A percentile compares a stretch with the other conserved stretches of the same genome.
These are phyloP conservation scores for Ametastegia equiseti DNA, from an alignment of 2,888 invertebrate genomes.

Conservation along the genomic window DNA sequence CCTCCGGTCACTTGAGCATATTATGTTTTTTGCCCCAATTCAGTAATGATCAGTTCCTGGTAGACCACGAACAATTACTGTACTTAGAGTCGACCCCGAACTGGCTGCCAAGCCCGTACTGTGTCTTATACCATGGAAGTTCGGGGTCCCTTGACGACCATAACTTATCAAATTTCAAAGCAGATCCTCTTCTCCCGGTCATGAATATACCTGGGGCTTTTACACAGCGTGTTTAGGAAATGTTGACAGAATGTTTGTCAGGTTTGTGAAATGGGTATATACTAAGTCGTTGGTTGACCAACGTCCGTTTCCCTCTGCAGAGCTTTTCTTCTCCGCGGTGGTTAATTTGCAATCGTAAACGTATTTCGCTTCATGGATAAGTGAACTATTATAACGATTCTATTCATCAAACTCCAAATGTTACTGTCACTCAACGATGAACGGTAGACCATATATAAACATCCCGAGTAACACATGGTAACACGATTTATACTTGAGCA, in stretches of 20 bases:
- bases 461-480: conserved; percentile 1
- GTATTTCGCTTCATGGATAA: background rate
- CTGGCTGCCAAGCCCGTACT: background rate
- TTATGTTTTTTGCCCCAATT: background rate
- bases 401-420: background rate
- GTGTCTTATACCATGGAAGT: background rate
- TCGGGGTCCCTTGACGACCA: conserved; percentile 20
- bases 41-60: background rate
- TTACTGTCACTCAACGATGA: background rate
- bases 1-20: background rate
- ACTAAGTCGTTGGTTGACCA: background rate
- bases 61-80: conserved; percentile 14
- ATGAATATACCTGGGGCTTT: background rate
- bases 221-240: background rate
- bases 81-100: conserved; percentile 7
- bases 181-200: background rate
- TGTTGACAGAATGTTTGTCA: background rate
- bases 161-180: conserved; percentile 29
- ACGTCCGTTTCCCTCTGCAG: background rate
- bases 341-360: background rate
- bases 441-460: background rate
- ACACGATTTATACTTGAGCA: background rate
- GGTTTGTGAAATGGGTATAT: background rate
- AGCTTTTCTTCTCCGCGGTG: background rate
- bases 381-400: background rate